Percentiles rank a stretch among this genome's conserved stretches.
Evolutionary conservation across 1,140 invertebrate genomes (phyloP).

Genomic region (Homalodisca vitripennis): DNA sequence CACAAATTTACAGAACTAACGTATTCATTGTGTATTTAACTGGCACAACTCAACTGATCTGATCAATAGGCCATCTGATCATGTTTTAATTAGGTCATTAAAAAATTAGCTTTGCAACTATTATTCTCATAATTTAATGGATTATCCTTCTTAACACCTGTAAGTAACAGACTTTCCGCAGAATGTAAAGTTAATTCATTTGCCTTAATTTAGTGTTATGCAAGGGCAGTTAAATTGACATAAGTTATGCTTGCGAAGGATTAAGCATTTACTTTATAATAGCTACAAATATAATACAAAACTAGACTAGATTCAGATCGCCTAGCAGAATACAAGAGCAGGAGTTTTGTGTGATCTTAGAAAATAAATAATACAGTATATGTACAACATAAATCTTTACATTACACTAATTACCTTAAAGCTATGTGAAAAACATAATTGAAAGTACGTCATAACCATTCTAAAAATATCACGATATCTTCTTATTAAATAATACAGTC

Average conservation of each 20-base stretch:
- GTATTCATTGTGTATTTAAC: no score
- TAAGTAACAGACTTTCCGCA: background rate
- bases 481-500: conserved; percentile 26
- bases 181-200: background rate
- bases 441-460: conserved; percentile 4
- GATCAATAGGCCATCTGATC: no score
- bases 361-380: conserved; percentile 2
- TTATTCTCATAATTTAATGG: background rate
- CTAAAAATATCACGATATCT: conserved; percentile 26
- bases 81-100: no score
- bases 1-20: no score
- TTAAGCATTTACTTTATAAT: no score
- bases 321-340: conserved; percentile 13
- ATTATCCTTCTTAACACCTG: background rate
- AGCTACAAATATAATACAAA: background rate
- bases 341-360: conserved; percentile 12
- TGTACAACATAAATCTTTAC: background rate
- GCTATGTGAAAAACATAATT: background rate
- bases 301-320: conserved; percentile 28
- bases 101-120: background rate
- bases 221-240: background rate
- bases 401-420: background rate
- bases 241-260: no score
- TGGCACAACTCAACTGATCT: no score
- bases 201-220: background rate